These are phyloP conservation scores for Anolis apletophallus DNA, from an alignment of 2,797 vertebrate species.

Conservation along the genomic window DNA sequence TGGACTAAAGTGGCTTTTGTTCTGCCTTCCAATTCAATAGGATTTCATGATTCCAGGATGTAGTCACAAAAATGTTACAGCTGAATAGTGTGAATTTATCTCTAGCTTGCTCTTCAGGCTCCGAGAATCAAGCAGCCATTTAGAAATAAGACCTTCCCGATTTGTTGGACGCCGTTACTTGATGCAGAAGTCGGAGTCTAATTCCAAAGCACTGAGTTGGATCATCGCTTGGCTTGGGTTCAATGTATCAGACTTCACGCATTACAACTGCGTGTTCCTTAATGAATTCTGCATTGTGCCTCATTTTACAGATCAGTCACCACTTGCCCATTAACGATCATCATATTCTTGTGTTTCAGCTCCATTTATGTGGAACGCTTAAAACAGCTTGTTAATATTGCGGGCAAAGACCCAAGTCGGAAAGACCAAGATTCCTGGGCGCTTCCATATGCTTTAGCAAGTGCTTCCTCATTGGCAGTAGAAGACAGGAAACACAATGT, in stretches of 20 bases:
- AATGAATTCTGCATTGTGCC: neutral
- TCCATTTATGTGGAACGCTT: neutral
- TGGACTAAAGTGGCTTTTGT: too few species aligned
- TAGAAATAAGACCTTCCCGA: neutral
- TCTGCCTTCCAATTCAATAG: too few species aligned
- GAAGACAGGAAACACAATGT: neutral
- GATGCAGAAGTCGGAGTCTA: neutral
- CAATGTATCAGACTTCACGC: neutral
- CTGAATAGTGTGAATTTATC: neutral
- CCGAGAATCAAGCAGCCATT: neutral
- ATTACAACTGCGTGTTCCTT: neutral
- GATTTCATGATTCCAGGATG: too few species aligned
- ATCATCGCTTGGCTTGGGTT: neutral
- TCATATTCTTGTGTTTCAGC: neutral
- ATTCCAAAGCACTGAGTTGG: neutral
- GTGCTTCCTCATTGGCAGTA: neutral
- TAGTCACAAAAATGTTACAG: too few species aligned
- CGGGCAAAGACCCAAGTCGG: slow-evolving; percentile 1
- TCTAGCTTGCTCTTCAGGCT: neutral
- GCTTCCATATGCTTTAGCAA: too few species aligned
- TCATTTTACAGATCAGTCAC: slow-evolving; percentile 10
- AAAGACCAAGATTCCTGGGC: neutral
- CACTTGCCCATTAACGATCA: neutral
- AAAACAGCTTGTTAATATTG: slow-evolving; percentile 1
- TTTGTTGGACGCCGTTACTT: neutral